Evolutionary conservation across 2,113 vertebrate species (phyloP), one percentile per base, ranked within the genome.

Genomic region (Lepidothrix coronata): DNA sequence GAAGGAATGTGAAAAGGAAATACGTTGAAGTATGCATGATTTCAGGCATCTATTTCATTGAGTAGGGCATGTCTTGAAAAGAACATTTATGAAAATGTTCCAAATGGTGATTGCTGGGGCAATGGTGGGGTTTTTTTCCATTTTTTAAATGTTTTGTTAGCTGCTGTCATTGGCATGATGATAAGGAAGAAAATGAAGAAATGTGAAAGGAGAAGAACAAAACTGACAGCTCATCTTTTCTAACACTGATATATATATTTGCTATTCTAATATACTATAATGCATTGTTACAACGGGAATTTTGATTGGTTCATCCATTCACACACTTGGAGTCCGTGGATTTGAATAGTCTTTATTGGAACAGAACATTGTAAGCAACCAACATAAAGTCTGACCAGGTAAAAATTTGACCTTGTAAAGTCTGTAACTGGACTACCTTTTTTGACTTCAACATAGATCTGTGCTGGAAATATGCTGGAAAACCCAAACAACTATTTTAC

Each of bases 1-100:
- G 93, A 95, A 94, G 91, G 95, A 96, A 85, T 83, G 88, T 94
- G 90, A 88, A 94, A 96, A 80, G 85, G 75, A 96, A 93, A 95
- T 95, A 94, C 61, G 0, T 83, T 84, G 82, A 90, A 92, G 72
- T 90, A 63, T 84, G 65, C 76, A 46, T 55, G 88, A 95, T 95
- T 96, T 85, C 86, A 94, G 83, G 67, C 83, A 63, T 84, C 83
- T 93, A 81, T 92, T 93, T 92, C 91, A 86, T 81, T 84, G 85
- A 96, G 65, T n/a, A 61, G 48, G 44, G 59, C 82, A 91, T 54
- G 59, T 88, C 88, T 94, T 75, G 65, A 95, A 95, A 96, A 95
- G 84, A 96, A 79, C 93, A 92, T 93, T 84, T 70, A 85, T 75
- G 88, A 96, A 93, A 95, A 78, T 87, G 61, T 94, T 96, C 92